A percentile compares a stretch with the other conserved stretches of the same genome.
Conservation (phyloP, 2,888 invertebrate genomes). For the Anorthoa munda region DNA sequence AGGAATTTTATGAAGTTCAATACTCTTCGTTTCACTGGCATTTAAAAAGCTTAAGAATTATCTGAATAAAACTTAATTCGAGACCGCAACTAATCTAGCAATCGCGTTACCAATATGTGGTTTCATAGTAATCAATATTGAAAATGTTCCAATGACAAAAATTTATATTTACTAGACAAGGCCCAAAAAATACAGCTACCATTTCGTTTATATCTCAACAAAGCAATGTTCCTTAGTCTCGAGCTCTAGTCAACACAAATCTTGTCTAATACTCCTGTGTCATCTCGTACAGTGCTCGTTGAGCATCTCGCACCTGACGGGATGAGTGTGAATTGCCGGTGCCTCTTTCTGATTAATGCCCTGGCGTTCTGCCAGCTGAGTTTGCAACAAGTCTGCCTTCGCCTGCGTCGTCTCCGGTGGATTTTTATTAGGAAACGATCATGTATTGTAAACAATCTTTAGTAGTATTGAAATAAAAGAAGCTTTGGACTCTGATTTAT, state of each 20-base stretch:
- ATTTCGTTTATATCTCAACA: neutral
- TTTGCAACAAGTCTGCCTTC: constrained; percentile 73
- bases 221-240: constrained; percentile 10
- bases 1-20: constrained; percentile 2
- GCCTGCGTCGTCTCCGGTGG: constrained; percentile 54
- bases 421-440: constrained; percentile 59
- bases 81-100: neutral
- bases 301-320: constrained; percentile 62
- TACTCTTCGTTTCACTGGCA: neutral
- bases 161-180: neutral
- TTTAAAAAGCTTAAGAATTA: neutral
- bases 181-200: neutral
- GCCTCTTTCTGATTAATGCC: constrained; percentile 75
- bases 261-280: constrained; percentile 47
- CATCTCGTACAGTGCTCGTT: constrained; percentile 61
- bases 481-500: constrained; percentile 24
- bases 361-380: constrained; percentile 75
- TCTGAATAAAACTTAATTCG: neutral
- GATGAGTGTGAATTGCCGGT: constrained; percentile 76
- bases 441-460: constrained; percentile 61
- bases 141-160: neutral
- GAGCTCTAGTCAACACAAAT: constrained; percentile 39
- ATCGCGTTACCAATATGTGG: neutral
- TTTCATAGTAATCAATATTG: neutral
- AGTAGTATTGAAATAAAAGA: constrained; percentile 43